Evolutionary conservation across 2,888 invertebrate genomes (phyloP), one percentile per base, ranked within the genome.

Genomic region (Aspidiotus rigidus): DNA sequence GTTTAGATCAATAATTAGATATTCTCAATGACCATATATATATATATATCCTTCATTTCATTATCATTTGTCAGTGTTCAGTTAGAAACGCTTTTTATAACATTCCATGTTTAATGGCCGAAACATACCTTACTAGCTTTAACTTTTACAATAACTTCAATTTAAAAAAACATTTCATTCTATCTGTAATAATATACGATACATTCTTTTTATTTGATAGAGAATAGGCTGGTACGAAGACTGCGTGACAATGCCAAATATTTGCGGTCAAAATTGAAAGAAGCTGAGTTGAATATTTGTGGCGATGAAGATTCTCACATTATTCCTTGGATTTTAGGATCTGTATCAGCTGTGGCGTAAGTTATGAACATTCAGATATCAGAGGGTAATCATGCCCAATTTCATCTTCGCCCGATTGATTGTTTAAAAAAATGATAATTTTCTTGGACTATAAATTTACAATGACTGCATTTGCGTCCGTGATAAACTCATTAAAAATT

Each of bases 231-330:
- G 2, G 55, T 61, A 7, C 10, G 62, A 9, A 53, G 28, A 28
- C 16, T 70, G 40, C 42, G 87, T 1, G 83, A 87, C 73, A 96
- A 96, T 80, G 88, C 93, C 0, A 81, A 83, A 66, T 93, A 93
- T 78, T 91, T 93, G 77, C 83, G 92, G 66, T 81, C 83, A 72
- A 83, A 86, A 73, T 80, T 98, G 73, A 86, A 88, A 72, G 88
- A 88, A 79, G 87, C 93, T 79, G 95, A 97, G 72, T 90, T 95
- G 74, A 90, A 96, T 74, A 86, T 88, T 73, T 91, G 90, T 78
- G 98, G 98, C 7, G 90, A 93, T 80, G 86, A 86, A 76, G 92
- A 94, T 79, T 96, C 96, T 60, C 98, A 98, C 0, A 96, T 99
- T 72, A 93, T 98, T 76, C 98, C 98, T 16, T 84, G 98, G 82